These are phyloP conservation scores for Carcinoscorpius rotundicauda DNA, from an alignment of 1,140 invertebrate genomes.

Conservation along the genomic window DNA sequence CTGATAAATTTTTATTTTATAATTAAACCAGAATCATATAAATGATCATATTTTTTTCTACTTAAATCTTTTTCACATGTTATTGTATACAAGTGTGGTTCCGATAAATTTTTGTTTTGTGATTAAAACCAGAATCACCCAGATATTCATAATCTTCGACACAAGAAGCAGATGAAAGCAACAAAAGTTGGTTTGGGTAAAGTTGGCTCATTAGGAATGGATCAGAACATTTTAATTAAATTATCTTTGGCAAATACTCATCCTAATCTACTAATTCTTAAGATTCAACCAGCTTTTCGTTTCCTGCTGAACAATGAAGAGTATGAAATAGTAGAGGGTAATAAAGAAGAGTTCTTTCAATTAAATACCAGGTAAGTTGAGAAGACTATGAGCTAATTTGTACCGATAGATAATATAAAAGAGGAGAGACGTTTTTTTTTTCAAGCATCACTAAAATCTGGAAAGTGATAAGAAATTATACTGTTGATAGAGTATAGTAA, in stretches of 20 bases:
- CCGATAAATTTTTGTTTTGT: no score
- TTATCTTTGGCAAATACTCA: constrained; percentile 46
- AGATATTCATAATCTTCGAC: constrained; percentile 13
- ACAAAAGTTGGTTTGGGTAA: constrained; percentile 20
- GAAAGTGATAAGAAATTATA: no score
- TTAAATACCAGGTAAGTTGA: constrained; percentile 28
- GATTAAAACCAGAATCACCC: constrained; percentile 14
- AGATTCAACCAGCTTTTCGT: constrained; percentile 47
- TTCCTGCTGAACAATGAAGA: constrained; percentile 41
- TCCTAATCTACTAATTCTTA: constrained; percentile 47
- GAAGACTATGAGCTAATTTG: no score
- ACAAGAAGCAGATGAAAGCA: constrained; percentile 33
- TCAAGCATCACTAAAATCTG: no score
- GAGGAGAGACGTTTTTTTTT: no score
- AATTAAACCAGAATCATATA: no score
- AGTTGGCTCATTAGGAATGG: constrained; percentile 4
- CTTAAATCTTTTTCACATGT: no score
- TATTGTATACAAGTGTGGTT: no score
- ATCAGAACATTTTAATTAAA: constrained; percentile 40
- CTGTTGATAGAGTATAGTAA: no score
- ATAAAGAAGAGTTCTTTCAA: constrained; percentile 50
- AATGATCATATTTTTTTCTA: no score
- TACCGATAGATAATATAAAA: no score
- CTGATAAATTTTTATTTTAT: no score
- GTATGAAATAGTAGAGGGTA: constrained; percentile 50